Conservation (phyloP, 2,113 vertebrate species). For the Thamnaconus septentrionalis region DNA sequence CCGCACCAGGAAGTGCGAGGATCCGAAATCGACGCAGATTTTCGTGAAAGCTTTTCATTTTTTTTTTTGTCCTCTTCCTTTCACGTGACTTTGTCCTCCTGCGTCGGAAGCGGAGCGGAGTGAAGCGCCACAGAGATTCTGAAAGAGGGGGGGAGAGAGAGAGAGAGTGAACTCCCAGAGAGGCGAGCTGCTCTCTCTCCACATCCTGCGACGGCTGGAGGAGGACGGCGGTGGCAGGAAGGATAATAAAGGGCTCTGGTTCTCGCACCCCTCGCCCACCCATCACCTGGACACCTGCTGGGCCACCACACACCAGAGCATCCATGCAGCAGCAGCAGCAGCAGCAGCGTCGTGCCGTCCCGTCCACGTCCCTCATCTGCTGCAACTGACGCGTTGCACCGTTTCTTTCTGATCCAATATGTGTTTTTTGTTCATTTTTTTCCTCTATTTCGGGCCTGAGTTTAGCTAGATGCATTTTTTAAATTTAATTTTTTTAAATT, state of each 20-base stretch:
- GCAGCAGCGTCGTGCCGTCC: slow-evolving; percentile 19
- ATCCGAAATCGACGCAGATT: slow-evolving; percentile 55
- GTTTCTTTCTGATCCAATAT: not conserved
- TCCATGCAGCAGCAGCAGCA: slow-evolving; percentile 21
- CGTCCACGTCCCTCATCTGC: slow-evolving; percentile 14
- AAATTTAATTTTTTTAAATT: no score
- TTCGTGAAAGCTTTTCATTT: slow-evolving; percentile 36
- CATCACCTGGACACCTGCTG: slow-evolving; percentile 12
- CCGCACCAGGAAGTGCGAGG: slow-evolving; percentile 53
- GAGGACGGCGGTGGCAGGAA: not conserved
- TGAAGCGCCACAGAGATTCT: slow-evolving; percentile 40
- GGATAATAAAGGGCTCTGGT: slow-evolving; percentile 38
- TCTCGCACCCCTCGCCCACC: slow-evolving; percentile 22
- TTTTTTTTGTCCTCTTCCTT: slow-evolving; percentile 10
- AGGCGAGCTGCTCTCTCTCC: slow-evolving; percentile 26
- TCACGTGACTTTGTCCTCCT: slow-evolving; percentile 46
- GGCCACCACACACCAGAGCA: slow-evolving; percentile 42
- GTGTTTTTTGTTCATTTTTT: no score
- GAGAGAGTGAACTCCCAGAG: slow-evolving; percentile 32
- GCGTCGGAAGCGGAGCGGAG: slow-evolving; percentile 22
- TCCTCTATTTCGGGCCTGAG: no score
- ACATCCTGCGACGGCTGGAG: not conserved
- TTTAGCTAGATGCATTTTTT: no score
- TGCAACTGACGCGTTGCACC: slow-evolving; percentile 39
- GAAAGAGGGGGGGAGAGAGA: slow-evolving; percentile 48